phyloP scores from a whole-genome alignment of 2,113 vertebrate species.

The Varanus komodoensis region DNA sequence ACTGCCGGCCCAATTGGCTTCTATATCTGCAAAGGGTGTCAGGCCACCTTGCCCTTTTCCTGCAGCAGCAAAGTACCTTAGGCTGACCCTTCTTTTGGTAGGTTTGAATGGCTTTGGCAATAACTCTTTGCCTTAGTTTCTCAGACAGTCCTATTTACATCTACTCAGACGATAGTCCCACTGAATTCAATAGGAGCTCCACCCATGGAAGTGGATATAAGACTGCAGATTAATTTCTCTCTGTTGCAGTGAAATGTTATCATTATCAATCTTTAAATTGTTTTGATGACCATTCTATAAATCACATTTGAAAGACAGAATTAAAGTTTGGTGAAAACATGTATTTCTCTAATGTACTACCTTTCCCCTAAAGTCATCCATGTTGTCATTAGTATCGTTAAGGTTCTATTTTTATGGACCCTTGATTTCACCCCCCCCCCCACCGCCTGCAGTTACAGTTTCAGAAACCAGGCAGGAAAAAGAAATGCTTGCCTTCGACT shows the following conservation, averaged over 20 bases:
- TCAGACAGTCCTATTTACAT: neutral
- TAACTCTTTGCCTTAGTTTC: neutral
- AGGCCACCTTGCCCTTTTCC: too few relatives aligned
- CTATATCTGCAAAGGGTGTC: too few relatives aligned
- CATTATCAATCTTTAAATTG: neutral
- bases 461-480: slow-evolving; percentile 30
- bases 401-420: slow-evolving; percentile 40
- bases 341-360: neutral
- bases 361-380: slow-evolving; percentile 8
- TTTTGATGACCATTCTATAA: neutral
- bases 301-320: neutral
- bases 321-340: neutral
- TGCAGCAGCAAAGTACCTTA: too few relatives aligned
- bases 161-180: neutral
- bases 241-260: neutral
- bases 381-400: slow-evolving; percentile 32
- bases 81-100: neutral
- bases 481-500: slow-evolving; percentile 46
- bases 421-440: slow-evolving; percentile 38
- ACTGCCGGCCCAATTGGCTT: too few relatives aligned
- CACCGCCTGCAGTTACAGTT: slow-evolving; percentile 13
- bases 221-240: neutral
- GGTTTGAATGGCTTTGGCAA: neutral
- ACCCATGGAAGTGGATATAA: neutral
- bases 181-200: neutral